phyloP scores from a whole-genome alignment of 1,140 invertebrate genomes.

The Pinna nobilis region DNA sequence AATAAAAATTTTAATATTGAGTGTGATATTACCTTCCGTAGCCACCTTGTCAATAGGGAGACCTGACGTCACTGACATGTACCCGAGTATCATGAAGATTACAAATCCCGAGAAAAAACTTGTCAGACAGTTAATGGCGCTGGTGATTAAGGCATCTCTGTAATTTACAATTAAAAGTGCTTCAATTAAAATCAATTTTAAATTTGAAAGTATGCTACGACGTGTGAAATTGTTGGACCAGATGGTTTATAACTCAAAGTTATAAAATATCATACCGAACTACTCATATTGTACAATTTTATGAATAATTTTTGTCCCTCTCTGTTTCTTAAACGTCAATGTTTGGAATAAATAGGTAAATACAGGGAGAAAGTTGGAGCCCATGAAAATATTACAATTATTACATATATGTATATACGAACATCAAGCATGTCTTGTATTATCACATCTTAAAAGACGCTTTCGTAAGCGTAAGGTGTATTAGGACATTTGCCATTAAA shows the following conservation, averaged over 20 bases:
- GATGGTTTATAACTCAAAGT: not conserved
- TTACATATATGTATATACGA: too few species aligned
- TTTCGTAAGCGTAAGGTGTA: too few species aligned
- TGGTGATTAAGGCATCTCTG: conserved; percentile 94
- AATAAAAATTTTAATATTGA: not conserved
- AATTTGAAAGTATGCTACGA: not conserved
- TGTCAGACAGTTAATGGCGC: conserved; percentile 94
- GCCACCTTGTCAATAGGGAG: conserved; percentile 90
- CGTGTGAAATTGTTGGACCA: not conserved
- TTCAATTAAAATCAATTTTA: too few species aligned
- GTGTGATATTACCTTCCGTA: conserved; percentile 81
- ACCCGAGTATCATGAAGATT: conserved; percentile 91
- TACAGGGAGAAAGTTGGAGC: too few species aligned
- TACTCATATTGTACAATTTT: not conserved
- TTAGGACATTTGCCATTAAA: too few species aligned
- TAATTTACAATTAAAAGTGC: conserved; percentile 72
- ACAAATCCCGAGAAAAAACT: conserved; percentile 98
- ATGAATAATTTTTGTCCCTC: too few species aligned
- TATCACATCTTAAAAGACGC: too few species aligned
- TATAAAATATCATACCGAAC: not conserved
- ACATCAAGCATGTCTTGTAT: too few species aligned
- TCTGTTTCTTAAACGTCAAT: too few species aligned
- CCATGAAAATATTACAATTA: too few species aligned
- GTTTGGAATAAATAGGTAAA: too few species aligned
- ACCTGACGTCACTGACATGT: conserved; percentile 80